phyloP scores from a whole-genome alignment of 2,888 invertebrate genomes.

The Ecdyonurus torrentis region DNA sequence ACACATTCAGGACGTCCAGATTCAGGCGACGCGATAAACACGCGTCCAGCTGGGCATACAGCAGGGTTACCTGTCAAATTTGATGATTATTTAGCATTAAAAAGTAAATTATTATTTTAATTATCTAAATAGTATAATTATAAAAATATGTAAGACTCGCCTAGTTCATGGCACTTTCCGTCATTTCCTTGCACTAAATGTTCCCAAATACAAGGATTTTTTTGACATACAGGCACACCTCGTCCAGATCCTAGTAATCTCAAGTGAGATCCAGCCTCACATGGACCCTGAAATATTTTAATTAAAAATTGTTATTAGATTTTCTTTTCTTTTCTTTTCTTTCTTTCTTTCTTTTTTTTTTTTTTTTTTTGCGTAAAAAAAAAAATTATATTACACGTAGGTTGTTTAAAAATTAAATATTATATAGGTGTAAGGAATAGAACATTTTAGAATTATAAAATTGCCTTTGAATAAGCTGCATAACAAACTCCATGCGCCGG shows the following conservation, averaged over 20 bases:
- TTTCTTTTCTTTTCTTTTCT: too few relatives aligned
- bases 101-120: too few relatives aligned
- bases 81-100: too few relatives aligned
- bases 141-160: neutral
- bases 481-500: constrained; percentile 1
- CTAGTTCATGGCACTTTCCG: neutral
- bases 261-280: neutral
- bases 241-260: neutral
- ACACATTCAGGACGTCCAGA: neutral
- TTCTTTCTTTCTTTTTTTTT: too few relatives aligned
- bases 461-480: neutral
- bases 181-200: neutral
- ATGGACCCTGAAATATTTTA: neutral
- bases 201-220: constrained; percentile 1
- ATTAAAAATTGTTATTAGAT: too few relatives aligned
- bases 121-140: too few relatives aligned
- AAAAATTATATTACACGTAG: too few relatives aligned
- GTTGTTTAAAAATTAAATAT: too few relatives aligned
- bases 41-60: neutral
- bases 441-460: neutral
- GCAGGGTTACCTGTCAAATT: neutral
- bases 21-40: neutral
- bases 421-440: neutral
- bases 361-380: too few relatives aligned
- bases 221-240: neutral